These are phyloP conservation scores for Lepidocolaptes lacrymiger DNA, from an alignment of 2,797 vertebrate genomes.

Conservation along the genomic window DNA sequence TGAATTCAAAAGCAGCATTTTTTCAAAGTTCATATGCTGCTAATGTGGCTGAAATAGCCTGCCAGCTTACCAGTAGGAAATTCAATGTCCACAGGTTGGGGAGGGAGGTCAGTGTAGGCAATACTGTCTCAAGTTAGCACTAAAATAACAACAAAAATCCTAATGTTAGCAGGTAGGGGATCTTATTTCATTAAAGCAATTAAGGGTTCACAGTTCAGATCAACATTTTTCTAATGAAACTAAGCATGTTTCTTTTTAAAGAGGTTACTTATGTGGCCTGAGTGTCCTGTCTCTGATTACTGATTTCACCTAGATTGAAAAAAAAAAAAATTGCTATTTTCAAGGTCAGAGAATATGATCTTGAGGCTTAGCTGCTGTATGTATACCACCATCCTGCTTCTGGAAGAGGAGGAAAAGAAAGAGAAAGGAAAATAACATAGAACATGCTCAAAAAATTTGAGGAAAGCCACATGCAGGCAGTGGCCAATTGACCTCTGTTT, in stretches of 20 bases:
- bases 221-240: neutral
- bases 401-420: neutral
- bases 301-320: neutral
- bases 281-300: neutral
- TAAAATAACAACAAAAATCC: neutral
- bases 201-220: neutral
- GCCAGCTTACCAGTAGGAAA: neutral
- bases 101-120: neutral
- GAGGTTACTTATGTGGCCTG: neutral
- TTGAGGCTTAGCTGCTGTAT: neutral
- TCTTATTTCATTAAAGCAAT: neutral
- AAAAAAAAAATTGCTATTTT: neutral
- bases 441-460: neutral
- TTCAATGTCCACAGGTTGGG: neutral
- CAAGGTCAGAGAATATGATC: neutral
- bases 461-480: neutral
- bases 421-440: neutral
- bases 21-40: neutral
- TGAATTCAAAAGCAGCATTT: neutral
- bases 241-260: neutral
- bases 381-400: accelerated
- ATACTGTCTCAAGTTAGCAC: neutral
- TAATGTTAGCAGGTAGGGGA: neutral
- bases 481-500: neutral
- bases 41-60: neutral